These are phyloP conservation scores for Siderastrea siderea DNA, from an alignment of 92 coral and sea anemone species.

Conservation along the genomic window DNA sequence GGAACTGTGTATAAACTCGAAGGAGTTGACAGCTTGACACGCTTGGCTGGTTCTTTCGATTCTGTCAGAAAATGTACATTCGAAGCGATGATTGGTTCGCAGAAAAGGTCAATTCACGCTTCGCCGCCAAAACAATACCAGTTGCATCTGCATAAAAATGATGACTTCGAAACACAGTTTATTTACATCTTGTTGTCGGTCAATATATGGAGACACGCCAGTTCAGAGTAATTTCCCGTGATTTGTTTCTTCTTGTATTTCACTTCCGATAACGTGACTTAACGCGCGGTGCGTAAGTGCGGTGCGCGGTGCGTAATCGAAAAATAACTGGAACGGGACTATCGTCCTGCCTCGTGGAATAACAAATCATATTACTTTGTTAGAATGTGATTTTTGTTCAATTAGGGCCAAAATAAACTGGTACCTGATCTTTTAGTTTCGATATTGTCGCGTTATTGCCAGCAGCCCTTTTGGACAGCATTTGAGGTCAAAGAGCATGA, in stretches of 20 bases:
- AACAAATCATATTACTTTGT: slow-evolving; percentile 11
- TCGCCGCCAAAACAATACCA: not conserved
- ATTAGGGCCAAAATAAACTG: not conserved
- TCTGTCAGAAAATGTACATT: slow-evolving; percentile 38
- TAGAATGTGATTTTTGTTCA: not conserved
- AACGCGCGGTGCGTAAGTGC: too few relatives aligned
- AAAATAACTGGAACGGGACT: not conserved
- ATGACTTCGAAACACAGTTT: not conserved
- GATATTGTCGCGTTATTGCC: not conserved
- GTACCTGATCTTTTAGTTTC: slow-evolving; percentile 6
- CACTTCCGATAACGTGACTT: not conserved
- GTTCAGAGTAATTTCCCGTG: slow-evolving; percentile 4
- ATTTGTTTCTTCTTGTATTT: not conserved
- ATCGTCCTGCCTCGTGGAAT: slow-evolving; percentile 19
- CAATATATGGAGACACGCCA: slow-evolving; percentile 3
- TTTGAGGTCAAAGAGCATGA: slow-evolving; percentile 5
- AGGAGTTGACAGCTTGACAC: slow-evolving; percentile 6
- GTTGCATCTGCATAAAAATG: slow-evolving; percentile 30
- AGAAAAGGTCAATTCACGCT: slow-evolving; percentile 14
- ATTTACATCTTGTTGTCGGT: slow-evolving; percentile 10
- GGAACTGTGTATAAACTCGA: slow-evolving; percentile 6
- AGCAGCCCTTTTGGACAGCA: not conserved
- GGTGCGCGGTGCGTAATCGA: too few relatives aligned
- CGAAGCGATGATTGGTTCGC: slow-evolving; percentile 46
- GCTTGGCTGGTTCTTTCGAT: not conserved